These are phyloP conservation scores for Bursaphelenchus okinawaensis DNA, from an alignment of 2,888 invertebrate genomes.

Conservation along the genomic window DNA sequence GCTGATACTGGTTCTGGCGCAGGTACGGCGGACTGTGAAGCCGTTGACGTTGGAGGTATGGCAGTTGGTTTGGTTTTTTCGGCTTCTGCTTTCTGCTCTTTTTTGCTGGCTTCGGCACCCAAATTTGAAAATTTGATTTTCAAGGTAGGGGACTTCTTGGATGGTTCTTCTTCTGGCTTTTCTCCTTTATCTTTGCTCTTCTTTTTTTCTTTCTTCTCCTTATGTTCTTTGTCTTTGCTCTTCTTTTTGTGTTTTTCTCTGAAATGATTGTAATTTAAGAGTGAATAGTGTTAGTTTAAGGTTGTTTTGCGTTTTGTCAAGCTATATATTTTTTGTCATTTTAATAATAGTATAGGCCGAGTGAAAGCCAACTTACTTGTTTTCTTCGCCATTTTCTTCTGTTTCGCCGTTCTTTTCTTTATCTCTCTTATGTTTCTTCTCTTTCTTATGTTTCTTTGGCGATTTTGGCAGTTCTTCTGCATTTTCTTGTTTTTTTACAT, in stretches of 20 bases:
- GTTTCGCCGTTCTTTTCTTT: neutral
- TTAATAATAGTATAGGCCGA: too few species aligned
- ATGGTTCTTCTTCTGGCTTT: neutral
- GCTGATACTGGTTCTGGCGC: neutral
- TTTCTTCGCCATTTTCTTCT: neutral
- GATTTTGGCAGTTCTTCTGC: neutral
- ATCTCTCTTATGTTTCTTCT: conserved; percentile 14
- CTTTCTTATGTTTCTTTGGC: conserved; percentile 11
- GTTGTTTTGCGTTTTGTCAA: too few species aligned
- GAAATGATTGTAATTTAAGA: neutral
- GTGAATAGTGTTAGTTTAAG: too few species aligned
- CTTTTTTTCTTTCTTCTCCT: conserved; percentile 11
- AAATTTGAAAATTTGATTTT: neutral
- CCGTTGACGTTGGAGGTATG: neutral
- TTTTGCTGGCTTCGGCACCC: too few species aligned
- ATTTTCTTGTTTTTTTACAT: neutral
- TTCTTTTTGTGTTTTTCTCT: conserved; percentile 6
- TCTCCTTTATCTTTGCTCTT: conserved; percentile 4
- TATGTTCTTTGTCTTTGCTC: conserved; percentile 10
- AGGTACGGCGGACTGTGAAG: neutral
- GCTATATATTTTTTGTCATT: too few species aligned
- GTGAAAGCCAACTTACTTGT: neutral
- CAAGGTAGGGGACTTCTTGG: neutral
- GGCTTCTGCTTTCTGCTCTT: too few species aligned
- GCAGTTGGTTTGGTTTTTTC: too few species aligned